These are phyloP conservation scores for Aegotheles bennettii DNA, from an alignment of 2,113 vertebrate species.

Conservation along the genomic window DNA sequence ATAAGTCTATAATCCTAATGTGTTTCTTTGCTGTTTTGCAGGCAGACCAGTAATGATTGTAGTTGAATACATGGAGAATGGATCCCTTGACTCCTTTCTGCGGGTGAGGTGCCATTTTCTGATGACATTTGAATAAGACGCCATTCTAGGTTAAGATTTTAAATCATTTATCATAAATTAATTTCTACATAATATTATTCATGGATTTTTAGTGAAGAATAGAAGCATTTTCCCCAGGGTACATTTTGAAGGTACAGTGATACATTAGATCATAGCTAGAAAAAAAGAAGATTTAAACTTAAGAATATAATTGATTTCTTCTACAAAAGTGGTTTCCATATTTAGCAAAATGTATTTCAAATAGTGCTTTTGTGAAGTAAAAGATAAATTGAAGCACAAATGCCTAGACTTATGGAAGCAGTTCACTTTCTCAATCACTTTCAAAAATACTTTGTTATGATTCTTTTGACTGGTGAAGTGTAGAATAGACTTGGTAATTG, in stretches of 20 bases:
- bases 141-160: slow-evolving; percentile 65
- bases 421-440: slow-evolving; percentile 41
- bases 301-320: slow-evolving; percentile 67
- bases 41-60: slow-evolving; percentile 97
- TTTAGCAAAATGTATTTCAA: slow-evolving; percentile 46
- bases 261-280: slow-evolving; percentile 18
- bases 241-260: slow-evolving; percentile 50
- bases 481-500: slow-evolving; percentile 10
- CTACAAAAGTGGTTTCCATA: slow-evolving; percentile 35
- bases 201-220: slow-evolving; percentile 66
- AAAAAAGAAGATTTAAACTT: slow-evolving; percentile 35
- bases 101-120: slow-evolving; percentile 83
- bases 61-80: slow-evolving; percentile 97
- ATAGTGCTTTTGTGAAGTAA: slow-evolving; percentile 30
- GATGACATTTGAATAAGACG: slow-evolving; percentile 69
- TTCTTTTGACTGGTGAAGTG: neutral
- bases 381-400: slow-evolving; percentile 43
- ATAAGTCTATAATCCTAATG: slow-evolving; percentile 26
- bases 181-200: slow-evolving; percentile 71
- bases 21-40: slow-evolving; percentile 76
- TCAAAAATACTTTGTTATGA: slow-evolving; percentile 4
- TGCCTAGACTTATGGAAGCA: neutral
- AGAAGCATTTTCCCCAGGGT: slow-evolving; percentile 45
- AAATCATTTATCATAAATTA: slow-evolving; percentile 73
- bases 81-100: slow-evolving; percentile 93